Percentiles rank a stretch among this genome's conserved stretches.
These are phyloP conservation scores for Sinhomidia bicolor DNA, from an alignment of 2,888 invertebrate genomes.

Conservation along the genomic window DNA sequence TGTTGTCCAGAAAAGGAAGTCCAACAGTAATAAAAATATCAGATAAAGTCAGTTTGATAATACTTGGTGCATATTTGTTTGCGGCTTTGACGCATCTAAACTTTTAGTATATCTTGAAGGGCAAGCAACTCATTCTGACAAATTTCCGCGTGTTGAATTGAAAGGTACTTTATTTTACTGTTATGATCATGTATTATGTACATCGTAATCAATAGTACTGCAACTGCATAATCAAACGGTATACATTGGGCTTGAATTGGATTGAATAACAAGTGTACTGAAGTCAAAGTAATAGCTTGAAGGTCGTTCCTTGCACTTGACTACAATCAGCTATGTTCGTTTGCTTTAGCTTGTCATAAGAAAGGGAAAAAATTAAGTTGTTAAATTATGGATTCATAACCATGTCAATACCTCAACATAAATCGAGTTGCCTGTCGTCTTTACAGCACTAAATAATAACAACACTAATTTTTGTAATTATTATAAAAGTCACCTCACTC, in stretches of 20 bases:
- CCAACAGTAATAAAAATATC: background rate
- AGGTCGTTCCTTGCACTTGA: constrained; percentile 61
- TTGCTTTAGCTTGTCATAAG: background rate
- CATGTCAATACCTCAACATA: background rate
- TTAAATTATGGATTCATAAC: constrained; percentile 4
- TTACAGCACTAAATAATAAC: background rate
- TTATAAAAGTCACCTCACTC: background rate
- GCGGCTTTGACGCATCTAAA: background rate
- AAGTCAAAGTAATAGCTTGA: constrained; percentile 31
- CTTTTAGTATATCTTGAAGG: background rate
- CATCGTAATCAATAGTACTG: background rate
- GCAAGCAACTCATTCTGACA: background rate
- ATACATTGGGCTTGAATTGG: background rate
- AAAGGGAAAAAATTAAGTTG: constrained; percentile 33
- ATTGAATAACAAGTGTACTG: constrained; percentile 31
- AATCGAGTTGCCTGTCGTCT: constrained; percentile 17
- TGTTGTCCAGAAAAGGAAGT: too few species aligned
- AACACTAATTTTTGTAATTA: background rate
- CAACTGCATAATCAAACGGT: background rate
- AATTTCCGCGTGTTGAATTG: constrained; percentile 23
- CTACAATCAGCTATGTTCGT: background rate
- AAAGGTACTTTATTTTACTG: background rate
- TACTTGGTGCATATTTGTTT: background rate
- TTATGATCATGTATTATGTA: background rate
- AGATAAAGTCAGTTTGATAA: background rate